These are phyloP conservation scores for Uromys caudimaculatus DNA, from an alignment of 2,797 vertebrate species.

Conservation along the genomic window DNA sequence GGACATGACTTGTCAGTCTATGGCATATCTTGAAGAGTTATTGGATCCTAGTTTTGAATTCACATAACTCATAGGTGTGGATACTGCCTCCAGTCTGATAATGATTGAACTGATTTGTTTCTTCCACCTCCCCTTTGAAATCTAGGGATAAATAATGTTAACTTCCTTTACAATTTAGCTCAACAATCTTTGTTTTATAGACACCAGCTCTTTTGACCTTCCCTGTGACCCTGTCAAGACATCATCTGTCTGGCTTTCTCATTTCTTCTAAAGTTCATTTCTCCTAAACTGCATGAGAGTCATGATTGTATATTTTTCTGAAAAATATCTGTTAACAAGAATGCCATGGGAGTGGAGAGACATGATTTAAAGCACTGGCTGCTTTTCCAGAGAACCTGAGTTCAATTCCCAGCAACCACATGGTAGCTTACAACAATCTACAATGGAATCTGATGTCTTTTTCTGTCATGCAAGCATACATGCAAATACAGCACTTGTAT, in stretches of 20 bases:
- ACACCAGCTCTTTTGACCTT: slow-evolving; percentile 41
- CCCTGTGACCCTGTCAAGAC: background rate
- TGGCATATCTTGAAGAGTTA: background rate
- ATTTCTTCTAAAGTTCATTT: slow-evolving; percentile 30
- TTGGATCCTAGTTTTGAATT: background rate
- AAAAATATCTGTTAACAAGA: slow-evolving; percentile 38
- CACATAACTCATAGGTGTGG: background rate
- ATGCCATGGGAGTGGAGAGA: background rate
- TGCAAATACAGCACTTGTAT: too few species aligned
- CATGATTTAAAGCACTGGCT: too few species aligned
- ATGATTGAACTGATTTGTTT: background rate
- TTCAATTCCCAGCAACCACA: too few species aligned
- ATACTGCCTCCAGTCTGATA: background rate
- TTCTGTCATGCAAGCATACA: too few species aligned
- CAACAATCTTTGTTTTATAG: background rate
- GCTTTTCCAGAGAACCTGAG: too few species aligned
- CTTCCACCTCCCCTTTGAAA: background rate
- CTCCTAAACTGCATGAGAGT: slow-evolving; percentile 4
- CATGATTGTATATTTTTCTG: slow-evolving; percentile 27
- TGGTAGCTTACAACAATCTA: too few species aligned
- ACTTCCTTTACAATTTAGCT: background rate
- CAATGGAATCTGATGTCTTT: too few species aligned
- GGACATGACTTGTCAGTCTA: slow-evolving; percentile 10
- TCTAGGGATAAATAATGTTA: background rate
- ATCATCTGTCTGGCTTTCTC: background rate